Conservation (phyloP, 2,888 invertebrate species). For the Dicyrtomina minuta region DNA sequence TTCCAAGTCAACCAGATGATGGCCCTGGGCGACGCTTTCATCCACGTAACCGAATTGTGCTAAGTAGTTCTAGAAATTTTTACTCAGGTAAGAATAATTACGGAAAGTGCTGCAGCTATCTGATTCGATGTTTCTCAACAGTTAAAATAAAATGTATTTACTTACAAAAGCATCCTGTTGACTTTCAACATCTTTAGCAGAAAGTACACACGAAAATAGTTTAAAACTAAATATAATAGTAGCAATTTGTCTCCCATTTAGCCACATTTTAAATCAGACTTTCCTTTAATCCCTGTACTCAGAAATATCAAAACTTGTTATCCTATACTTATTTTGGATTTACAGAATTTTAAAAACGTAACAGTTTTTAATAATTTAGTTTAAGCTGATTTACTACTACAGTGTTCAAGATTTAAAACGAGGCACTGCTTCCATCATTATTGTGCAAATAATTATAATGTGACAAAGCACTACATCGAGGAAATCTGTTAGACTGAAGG, state of each 20-base stretch:
- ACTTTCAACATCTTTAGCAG: background rate
- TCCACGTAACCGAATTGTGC: constrained; percentile 48
- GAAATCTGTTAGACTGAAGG: too few species aligned
- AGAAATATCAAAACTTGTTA: too few species aligned
- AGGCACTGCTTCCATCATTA: too few species aligned
- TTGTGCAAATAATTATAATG: too few species aligned
- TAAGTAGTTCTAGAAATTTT: constrained; percentile 48
- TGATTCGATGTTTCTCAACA: background rate
- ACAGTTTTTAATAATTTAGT: too few species aligned
- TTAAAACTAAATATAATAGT: background rate
- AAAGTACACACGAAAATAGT: background rate
- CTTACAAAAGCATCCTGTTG: constrained; percentile 5
- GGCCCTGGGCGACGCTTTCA: constrained; percentile 30
- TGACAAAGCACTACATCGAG: too few species aligned
- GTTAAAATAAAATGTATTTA: background rate
- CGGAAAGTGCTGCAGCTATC: background rate
- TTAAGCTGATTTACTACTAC: too few species aligned
- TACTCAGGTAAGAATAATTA: background rate
- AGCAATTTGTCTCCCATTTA: background rate
- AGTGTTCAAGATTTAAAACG: too few species aligned
- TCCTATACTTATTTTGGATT: too few species aligned
- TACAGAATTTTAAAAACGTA: too few species aligned
- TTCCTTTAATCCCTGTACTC: too few species aligned
- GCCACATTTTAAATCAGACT: too few species aligned
- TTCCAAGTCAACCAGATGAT: constrained; percentile 31